Base-by-base conservation (phyloP, 2,888 invertebrate species). In the Drosophila demipolita region DNA sequence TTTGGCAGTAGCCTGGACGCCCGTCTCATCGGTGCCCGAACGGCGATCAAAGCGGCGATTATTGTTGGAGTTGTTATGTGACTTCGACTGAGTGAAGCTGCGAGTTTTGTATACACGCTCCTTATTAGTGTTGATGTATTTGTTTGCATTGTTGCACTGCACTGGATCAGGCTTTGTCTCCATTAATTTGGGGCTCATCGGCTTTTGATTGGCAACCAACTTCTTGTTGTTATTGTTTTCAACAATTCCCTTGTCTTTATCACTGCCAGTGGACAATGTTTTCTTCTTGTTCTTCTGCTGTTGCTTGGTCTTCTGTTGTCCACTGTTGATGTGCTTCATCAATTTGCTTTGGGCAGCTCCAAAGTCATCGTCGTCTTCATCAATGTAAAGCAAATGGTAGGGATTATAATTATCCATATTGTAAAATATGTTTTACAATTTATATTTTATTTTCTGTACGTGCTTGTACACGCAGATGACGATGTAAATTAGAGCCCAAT, bases 341-440 rank as follows among this genome's bases (percentile, higher is more conserved):
- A 49, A 17, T 9, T 42, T 29, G 12, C 23, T 38, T 9, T 67
- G 35, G 29, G 45, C 66, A 1, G 26, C 9, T 20, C 36, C 8
- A 0, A 20, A 0, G 0, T 59, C 75, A 20, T 15, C 20, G 35
- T 6, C 17, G 7, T 80, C 77, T 12, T 76, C 72, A 1, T 80
- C 80, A 1, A 75, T 52, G 59, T 52, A 78, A 9, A 80, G 57
- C 66, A 80, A 26, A 7, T 76, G 50, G 54, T 62, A 76, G 66
- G 59, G 71, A 33, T 80, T 78, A 1, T 76, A 66, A 7, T 17
- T 20, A 29, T 63, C 49, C 80, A 79, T 69, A 45, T 45, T 26
- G 17, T 11, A 50, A 1, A 11, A 29, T 17, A 5, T 60, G 42
- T 36, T 66, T 7, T 15, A 42, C 12, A 40, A 54, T 53, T 26